These are phyloP conservation scores for Calcarius lapponicus DNA, from an alignment of 2,797 vertebrate genomes.

Conservation along the genomic window DNA sequence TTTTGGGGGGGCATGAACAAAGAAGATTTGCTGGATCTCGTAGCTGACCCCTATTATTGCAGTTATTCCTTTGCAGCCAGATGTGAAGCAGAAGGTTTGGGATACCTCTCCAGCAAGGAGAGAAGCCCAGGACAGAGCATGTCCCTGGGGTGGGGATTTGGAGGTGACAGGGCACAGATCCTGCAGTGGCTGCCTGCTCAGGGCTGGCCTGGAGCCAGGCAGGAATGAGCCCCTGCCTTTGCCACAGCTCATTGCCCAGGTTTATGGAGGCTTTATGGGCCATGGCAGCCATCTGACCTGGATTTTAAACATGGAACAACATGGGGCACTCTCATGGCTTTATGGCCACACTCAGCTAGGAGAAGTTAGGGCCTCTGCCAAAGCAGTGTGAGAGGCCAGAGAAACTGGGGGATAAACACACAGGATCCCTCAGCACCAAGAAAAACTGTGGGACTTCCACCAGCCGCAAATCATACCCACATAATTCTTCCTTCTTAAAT, in stretches of 20 bases:
- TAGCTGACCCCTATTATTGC: not conserved
- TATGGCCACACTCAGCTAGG: not conserved
- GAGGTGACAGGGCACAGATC: not conserved
- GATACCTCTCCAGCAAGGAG: not conserved
- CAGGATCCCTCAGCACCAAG: not conserved
- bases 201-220: not conserved
- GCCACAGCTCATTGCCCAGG: slow-evolving; percentile 4
- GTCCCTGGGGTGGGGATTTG: too few relatives aligned
- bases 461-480: not conserved
- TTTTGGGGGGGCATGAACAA: too few relatives aligned
- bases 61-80: not conserved
- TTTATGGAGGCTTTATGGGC: slow-evolving; percentile 43
- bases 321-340: not conserved
- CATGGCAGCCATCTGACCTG: not conserved
- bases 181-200: not conserved
- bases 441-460: not conserved
- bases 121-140: not conserved
- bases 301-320: slow-evolving; percentile 15
- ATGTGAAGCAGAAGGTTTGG: not conserved
- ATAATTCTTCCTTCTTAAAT: not conserved
- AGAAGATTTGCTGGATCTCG: not conserved
- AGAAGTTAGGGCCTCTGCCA: not conserved
- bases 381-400: not conserved
- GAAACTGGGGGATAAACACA: not conserved
- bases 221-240: not conserved